Base-by-base conservation (phyloP, 2,888 invertebrate genomes). In the Kryphioiulus occultus region DNA sequence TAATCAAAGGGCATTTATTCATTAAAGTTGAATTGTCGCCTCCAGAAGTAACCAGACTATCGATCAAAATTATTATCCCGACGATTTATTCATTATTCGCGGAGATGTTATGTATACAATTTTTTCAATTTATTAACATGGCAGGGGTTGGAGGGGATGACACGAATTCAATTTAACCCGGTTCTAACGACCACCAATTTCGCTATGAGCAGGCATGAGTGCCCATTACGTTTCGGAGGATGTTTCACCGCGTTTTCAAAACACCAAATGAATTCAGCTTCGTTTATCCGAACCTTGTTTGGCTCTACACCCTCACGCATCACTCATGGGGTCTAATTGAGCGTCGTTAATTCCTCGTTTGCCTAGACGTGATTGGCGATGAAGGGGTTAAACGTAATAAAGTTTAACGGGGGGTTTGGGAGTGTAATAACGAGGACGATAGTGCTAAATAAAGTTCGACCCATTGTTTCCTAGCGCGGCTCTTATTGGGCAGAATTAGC, bases 221-320 rank as follows among this genome's bases (percentile, higher is more conserved):
- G n/a, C n/a, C n/a, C n/a, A n/a, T n/a, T n/a, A n/a, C n/a, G n/a
- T n/a, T n/a, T n/a, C n/a, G n/a, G 47, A 47, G 47, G 47, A 15
- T 15, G 47, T 47, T 10, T 86, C 47, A 59, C 86, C 86, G 47
- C n/a, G n/a, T n/a, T n/a, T n/a, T n/a, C n/a, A n/a, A n/a, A n/a
- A n/a, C n/a, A n/a, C n/a, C n/a, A 35, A 35, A 4, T 35, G 35
- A 35, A 7, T n/a, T 53, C 19, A 17, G 19, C 53, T 53, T n/a
- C 53, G 53, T 68, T 68, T 68, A 68, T 68, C 68, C 22, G 68
- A 68, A 68, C 68, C n/a, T n/a, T n/a, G n/a, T n/a, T 4, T 9
- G 19, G 10, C 47, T 17, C 12, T n/a, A 4, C 35, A 4, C 12
- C 9, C 44, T 10, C 44, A 44, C 12, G 26, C 32, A 26, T 10